A percentile compares a stretch with the other conserved stretches of the same genome.
Conservation (phyloP, 2,113 vertebrate genomes). For the Danionella cerebrum region DNA sequence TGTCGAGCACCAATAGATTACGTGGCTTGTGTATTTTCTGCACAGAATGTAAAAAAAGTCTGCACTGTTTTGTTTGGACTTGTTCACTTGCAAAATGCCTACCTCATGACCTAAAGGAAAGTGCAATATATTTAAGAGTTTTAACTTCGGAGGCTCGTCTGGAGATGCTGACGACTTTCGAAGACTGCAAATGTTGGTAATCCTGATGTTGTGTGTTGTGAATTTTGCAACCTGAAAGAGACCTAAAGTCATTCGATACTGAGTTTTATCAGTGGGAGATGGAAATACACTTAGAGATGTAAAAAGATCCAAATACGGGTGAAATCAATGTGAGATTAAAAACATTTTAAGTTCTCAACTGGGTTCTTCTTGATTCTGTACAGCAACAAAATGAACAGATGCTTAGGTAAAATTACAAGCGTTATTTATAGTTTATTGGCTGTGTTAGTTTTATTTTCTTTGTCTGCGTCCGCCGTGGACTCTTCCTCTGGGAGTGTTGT, state of each 20-base stretch:
- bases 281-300: conserved; percentile 45
- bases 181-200: conserved; percentile 64
- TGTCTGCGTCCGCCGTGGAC: conserved; percentile 49
- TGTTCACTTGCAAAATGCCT: conserved; percentile 15
- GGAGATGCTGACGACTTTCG: conserved; percentile 47
- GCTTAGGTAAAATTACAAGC: too few relatives aligned
- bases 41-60: neutral
- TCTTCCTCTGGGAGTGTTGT: conserved; percentile 44
- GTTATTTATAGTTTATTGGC: neutral
- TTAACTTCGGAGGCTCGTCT: neutral
- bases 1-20: neutral
- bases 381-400: too few relatives aligned
- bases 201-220: conserved; percentile 72
- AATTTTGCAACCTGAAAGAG: conserved; percentile 50
- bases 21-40: neutral
- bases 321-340: conserved; percentile 81
- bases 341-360: too few relatives aligned
- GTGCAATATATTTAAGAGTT: conserved; percentile 11
- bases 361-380: too few relatives aligned
- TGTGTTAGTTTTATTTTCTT: conserved; percentile 10
- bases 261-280: conserved; percentile 90
- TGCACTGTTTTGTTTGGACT: neutral
- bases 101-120: conserved; percentile 18
- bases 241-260: conserved; percentile 50
- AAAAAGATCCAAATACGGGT: conserved; percentile 79